Conservation (phyloP, 2,888 invertebrate species). For the Sisyra nigra region DNA sequence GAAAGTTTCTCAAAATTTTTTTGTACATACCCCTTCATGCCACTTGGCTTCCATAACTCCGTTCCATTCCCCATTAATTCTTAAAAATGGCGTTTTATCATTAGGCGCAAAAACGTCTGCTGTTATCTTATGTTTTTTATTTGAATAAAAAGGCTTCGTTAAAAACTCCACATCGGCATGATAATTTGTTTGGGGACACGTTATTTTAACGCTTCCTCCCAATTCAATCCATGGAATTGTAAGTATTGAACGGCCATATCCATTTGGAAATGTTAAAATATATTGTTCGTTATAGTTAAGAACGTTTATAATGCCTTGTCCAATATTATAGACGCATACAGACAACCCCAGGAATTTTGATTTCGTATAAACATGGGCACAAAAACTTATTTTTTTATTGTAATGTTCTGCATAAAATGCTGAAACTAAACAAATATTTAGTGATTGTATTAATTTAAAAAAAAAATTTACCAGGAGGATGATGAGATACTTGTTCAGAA, state of each 20-base stretch:
- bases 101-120: constrained; percentile 66
- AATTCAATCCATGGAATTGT: constrained; percentile 98
- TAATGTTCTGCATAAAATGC: constrained; percentile 98
- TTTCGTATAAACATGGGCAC: constrained; percentile 97
- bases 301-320: constrained; percentile 81
- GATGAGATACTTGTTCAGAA: constrained; percentile 98
- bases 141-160: constrained; percentile 96
- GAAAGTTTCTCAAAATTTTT: too few relatives aligned
- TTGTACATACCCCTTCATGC: constrained; percentile 43
- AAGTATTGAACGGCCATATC: constrained; percentile 94
- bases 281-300: constrained; percentile 88
- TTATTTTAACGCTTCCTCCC: constrained; percentile 81
- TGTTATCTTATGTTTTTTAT: constrained; percentile 77
- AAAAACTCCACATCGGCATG: constrained; percentile 86
- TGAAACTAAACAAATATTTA: constrained; percentile 48
- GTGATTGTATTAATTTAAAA: not conserved
- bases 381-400: constrained; percentile 76
- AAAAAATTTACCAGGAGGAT: constrained; percentile 70
- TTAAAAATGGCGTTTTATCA: constrained; percentile 81
- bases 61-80: constrained; percentile 94
- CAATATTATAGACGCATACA: constrained; percentile 95
- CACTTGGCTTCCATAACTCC: constrained; percentile 87
- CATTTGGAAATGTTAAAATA: constrained; percentile 91
- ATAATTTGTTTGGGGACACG: constrained; percentile 87
- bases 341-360: constrained; percentile 97